Percentiles rank a stretch among this genome's conserved stretches.
Conservation (phyloP, 2,888 invertebrate genomes). For the Pelosia muscerda region DNA sequence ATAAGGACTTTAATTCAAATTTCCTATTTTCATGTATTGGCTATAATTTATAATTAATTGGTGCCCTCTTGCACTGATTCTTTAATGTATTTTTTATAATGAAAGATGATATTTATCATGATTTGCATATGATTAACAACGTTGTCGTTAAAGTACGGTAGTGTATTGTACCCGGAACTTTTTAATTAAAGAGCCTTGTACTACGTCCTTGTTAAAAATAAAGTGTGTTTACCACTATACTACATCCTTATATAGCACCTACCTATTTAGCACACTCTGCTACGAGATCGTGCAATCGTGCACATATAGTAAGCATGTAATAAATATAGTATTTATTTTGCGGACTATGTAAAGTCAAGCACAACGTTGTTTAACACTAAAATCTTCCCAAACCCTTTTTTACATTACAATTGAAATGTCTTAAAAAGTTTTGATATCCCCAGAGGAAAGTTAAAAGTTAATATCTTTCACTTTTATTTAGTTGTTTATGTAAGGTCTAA, state of each 20-base stretch:
- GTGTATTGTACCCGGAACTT: constrained; percentile 1
- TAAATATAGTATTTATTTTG: neutral
- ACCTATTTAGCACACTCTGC: constrained; percentile 3
- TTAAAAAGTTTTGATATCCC: neutral
- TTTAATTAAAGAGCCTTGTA: neutral
- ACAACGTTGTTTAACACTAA: neutral
- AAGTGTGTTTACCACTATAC: neutral
- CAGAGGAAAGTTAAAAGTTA: too few relatives aligned
- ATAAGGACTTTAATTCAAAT: neutral
- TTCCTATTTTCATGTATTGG: neutral
- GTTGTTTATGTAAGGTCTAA: neutral
- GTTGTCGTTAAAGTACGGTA: neutral
- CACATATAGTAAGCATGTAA: neutral
- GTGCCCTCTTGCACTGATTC: neutral
- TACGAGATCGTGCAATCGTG: neutral
- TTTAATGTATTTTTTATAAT: neutral
- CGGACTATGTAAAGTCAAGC: neutral
- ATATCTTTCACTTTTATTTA: neutral
- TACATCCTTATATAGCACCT: neutral
- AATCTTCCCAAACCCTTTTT: neutral
- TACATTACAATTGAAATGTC: neutral
- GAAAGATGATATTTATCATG: neutral
- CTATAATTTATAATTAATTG: neutral
- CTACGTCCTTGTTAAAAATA: constrained; percentile 5
- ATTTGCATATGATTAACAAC: neutral